Evolutionary conservation across 2,797 vertebrate genomes (phyloP), one percentile per base, ranked within the genome.

Genomic region (Chloroceryle amazona): DNA sequence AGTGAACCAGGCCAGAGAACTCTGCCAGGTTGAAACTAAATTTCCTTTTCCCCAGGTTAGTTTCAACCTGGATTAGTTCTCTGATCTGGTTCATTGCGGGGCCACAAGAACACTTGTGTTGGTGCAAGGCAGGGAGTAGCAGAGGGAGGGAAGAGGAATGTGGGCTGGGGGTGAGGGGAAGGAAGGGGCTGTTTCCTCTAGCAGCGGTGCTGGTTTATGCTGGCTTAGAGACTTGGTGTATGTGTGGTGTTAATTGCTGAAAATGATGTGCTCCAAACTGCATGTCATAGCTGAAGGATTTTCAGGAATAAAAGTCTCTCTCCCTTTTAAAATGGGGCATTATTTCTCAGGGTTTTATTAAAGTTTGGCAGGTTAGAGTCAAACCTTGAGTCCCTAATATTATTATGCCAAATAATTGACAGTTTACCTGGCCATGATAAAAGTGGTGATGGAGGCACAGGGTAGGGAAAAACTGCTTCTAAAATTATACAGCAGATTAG

Each of bases 21-120:
- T 82, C 74, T 89, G 96, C 96, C 96, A 97, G 92, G 31, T 89
- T 73, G 70, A 93, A 93, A 91, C 37, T 3, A 92, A 92, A 96
- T 95, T 97, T 96, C 90, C 95, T 89, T 87, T 95, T 94, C 61
- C 78, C 57, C 89, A 94, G 96, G 96, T 97, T 96, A 71, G 74
- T 87, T 93, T 94, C 6, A 42, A 93, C 89, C 93, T 97, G 96
- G 96, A 94, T 94, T 84, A 91, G 78, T 96, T 96, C 96, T 92
- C 93, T 70, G 92, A 74, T 92, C 5, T 91, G 95, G 96, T 96
- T 97, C 96, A 96, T 47, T 65, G 71, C 10, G 0, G 83, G 95
- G 93, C 96, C 95, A 96, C 68, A 90, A 61, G 87, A 95, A 68
- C 90, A 75, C 81, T 96, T 79, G 52, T 73, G 76, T 62, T 95